Conservation (phyloP, 64 coral and sea anemone genomes). For the Porites australiensis region DNA sequence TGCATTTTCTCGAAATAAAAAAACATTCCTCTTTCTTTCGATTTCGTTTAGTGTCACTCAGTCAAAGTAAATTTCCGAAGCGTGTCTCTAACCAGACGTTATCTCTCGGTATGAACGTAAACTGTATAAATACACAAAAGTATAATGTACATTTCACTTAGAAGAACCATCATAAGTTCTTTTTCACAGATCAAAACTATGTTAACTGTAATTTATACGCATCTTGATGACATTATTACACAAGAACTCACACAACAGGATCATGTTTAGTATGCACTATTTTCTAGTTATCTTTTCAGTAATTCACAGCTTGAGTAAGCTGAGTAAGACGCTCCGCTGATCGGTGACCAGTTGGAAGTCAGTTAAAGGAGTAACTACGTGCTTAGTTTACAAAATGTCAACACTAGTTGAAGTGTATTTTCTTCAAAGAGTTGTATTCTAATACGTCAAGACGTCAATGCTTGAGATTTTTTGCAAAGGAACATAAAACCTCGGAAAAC, state of each 20-base stretch:
- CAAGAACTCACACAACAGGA: background rate
- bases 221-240: background rate
- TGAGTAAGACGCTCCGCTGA: background rate
- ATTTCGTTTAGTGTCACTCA: background rate
- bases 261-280: too few species aligned
- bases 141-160: too few species aligned
- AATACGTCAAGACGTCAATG: background rate
- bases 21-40: background rate
- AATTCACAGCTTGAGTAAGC: background rate
- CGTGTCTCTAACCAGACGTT: too few species aligned
- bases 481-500: too few species aligned
- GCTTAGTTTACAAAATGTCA: conserved; percentile 31
- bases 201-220: background rate
- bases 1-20: background rate
- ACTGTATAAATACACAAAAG: too few species aligned
- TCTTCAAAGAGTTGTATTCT: background rate
- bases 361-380: background rate
- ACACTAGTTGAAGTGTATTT: background rate
- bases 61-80: background rate
- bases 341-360: background rate
- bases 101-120: too few species aligned
- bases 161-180: too few species aligned
- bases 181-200: too few species aligned
- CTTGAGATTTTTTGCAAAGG: too few species aligned
- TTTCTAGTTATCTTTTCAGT: background rate